A percentile compares a stretch with the other conserved stretches of the same genome.
Evolutionary conservation across 1,140 invertebrate species (phyloP).

Genomic region (Achroia grisella): DNA sequence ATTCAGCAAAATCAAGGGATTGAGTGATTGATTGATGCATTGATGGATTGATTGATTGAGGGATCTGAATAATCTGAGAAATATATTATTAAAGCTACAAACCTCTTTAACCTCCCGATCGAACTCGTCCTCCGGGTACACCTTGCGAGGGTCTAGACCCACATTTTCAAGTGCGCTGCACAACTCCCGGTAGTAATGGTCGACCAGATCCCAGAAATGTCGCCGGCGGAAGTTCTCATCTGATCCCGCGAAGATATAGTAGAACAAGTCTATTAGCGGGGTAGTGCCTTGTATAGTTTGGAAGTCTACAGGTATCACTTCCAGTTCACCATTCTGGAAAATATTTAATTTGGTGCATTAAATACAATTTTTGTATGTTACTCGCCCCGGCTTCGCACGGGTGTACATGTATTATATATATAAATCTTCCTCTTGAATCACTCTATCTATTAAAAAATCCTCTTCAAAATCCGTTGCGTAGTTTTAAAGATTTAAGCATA

Average conservation of each 20-base stretch:
- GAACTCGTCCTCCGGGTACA: slow-evolving; percentile 10
- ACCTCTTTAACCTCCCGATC: slow-evolving; percentile 14
- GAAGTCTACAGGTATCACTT: slow-evolving; percentile 61
- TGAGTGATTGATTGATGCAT: too few relatives aligned
- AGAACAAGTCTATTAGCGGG: slow-evolving; percentile 59
- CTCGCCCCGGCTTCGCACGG: too few relatives aligned
- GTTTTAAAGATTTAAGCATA: too few relatives aligned
- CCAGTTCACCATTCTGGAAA: slow-evolving; percentile 27
- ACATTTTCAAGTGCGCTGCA: background rate
- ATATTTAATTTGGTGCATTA: background rate
- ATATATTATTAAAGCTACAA: background rate
- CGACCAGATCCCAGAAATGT: slow-evolving; percentile 50
- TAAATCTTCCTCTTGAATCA: too few relatives aligned
- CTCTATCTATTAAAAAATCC: too few relatives aligned
- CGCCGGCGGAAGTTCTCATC: slow-evolving; percentile 34
- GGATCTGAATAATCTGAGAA: too few relatives aligned
- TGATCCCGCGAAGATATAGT: slow-evolving; percentile 64
- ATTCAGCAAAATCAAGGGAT: too few relatives aligned
- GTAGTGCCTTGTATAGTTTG: slow-evolving; percentile 57
- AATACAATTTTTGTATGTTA: background rate
- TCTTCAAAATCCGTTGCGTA: too few relatives aligned
- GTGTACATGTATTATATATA: too few relatives aligned
- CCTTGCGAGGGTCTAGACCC: slow-evolving; percentile 1
- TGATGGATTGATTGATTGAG: too few relatives aligned
- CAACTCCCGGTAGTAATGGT: slow-evolving; percentile 55